Evolutionary conservation across 2,113 vertebrate species (phyloP).

Genomic region (Catharus fuscescens): DNA sequence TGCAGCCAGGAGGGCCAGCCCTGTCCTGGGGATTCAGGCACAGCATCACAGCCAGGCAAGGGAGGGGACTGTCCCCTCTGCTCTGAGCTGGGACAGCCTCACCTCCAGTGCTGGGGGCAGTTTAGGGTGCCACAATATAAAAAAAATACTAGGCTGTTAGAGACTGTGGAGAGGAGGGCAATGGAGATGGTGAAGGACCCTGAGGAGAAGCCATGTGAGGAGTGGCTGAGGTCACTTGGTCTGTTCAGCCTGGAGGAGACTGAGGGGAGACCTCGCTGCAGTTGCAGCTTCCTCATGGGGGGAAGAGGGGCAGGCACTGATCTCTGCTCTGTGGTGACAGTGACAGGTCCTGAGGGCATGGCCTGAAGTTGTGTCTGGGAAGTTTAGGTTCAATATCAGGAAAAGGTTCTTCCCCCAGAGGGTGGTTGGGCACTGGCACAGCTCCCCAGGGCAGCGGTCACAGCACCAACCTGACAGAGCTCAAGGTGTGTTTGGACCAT

Average conservation of each 20-base stretch:
- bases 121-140: accelerated
- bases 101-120: accelerated
- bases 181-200: neutral
- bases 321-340: no score
- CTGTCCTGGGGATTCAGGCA: neutral
- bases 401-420: no score
- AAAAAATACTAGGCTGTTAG: neutral
- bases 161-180: neutral
- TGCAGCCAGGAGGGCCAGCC: neutral
- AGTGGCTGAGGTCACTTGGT: neutral
- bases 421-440: accelerated
- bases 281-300: accelerated
- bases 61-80: neutral
- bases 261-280: neutral
- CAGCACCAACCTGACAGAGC: neutral
- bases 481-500: accelerated
- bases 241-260: neutral
- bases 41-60: accelerated
- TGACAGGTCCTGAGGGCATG: no score
- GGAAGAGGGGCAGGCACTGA: no score
- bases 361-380: no score
- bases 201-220: accelerated
- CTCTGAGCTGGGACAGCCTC: neutral
- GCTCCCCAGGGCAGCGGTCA: neutral
- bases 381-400: no score